Evolutionary conservation across 2,113 vertebrate species (phyloP).

Genomic region (Craseonycteris thonglongyai): DNA sequence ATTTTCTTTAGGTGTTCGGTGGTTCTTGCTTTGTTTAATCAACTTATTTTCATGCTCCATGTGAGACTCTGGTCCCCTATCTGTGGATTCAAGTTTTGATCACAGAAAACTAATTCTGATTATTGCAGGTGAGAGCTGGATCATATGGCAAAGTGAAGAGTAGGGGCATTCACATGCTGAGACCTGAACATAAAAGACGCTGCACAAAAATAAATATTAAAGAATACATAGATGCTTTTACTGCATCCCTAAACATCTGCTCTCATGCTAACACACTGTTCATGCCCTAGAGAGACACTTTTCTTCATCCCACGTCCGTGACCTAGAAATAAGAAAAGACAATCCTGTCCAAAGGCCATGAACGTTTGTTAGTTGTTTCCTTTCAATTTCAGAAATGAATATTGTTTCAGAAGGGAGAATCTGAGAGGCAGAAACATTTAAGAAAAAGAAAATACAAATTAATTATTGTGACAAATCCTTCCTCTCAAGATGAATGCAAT

Average conservation of each 20-base stretch:
- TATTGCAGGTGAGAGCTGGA: background rate
- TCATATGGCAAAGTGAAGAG: background rate
- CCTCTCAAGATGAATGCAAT: background rate
- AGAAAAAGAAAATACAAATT: conserved; percentile 12
- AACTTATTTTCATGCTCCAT: background rate
- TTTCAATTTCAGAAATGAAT: background rate
- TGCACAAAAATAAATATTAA: background rate
- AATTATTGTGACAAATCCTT: background rate
- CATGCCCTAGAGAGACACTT: background rate
- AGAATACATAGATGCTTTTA: background rate
- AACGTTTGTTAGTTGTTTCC: background rate
- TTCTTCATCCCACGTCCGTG: background rate
- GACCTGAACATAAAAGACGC: background rate
- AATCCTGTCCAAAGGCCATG: background rate
- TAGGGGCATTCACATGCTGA: background rate
- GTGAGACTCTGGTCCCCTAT: background rate
- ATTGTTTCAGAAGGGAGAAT: background rate
- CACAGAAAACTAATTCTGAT: background rate
- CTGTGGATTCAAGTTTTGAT: background rate
- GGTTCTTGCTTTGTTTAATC: background rate
- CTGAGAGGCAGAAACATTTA: background rate
- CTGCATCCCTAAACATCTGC: background rate
- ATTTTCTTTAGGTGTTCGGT: background rate
- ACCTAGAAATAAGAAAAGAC: background rate
- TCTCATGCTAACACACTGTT: background rate